These are phyloP conservation scores for Lagocephalus sceleratus DNA, from an alignment of 2,797 vertebrate genomes.

Conservation along the genomic window DNA sequence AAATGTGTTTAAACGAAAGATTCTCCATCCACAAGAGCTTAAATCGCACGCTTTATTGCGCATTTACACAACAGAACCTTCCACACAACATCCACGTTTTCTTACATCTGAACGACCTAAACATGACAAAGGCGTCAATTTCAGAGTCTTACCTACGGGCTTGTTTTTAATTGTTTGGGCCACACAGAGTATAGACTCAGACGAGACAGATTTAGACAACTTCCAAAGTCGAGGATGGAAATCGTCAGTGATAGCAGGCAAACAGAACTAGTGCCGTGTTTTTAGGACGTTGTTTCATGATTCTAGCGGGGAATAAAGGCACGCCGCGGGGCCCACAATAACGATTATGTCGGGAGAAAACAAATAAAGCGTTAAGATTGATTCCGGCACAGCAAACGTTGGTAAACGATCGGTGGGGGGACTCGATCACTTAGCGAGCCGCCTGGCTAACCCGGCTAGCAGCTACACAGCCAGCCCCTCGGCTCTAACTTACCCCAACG, in stretches of 20 bases:
- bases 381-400: no score
- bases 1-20: no score
- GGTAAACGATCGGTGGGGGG: no score
- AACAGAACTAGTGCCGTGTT: conserved; percentile 12
- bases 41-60: no score
- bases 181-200: background rate
- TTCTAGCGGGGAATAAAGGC: background rate
- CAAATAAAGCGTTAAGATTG: background rate
- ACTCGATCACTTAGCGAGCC: conserved; percentile 17
- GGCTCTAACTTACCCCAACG: conserved; percentile 10
- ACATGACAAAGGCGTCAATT: no score
- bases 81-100: no score
- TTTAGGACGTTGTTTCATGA: background rate
- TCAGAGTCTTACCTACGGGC: background rate
- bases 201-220: background rate
- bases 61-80: no score
- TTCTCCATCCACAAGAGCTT: no score
- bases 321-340: background rate
- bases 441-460: conserved; percentile 22
- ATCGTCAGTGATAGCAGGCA: conserved; percentile 27
- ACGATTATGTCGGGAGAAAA: background rate
- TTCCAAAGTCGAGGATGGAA: conserved; percentile 17
- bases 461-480: conserved; percentile 26
- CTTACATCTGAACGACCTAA: no score
- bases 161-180: background rate